Evolutionary conservation across 2,888 invertebrate genomes (phyloP), one percentile per base, ranked within the genome.

Genomic region (Drosophila stalkeri): DNA sequence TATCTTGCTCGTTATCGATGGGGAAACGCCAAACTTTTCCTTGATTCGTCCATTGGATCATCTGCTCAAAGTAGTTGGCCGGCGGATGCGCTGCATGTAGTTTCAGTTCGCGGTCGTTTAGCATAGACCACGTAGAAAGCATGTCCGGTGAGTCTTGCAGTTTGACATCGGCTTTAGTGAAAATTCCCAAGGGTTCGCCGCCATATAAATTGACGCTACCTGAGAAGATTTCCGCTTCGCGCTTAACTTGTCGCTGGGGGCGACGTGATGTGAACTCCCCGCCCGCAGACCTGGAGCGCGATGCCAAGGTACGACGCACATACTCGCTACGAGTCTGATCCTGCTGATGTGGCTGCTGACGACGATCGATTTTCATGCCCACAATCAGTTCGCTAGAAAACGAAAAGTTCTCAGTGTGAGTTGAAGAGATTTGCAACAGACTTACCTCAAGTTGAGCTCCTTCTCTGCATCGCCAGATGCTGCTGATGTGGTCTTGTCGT

Each of bases 11-110:
- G 94, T 99, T 99, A 92, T 99, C 95, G 74, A 99, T 98, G 2
- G 99, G 99, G 92, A 99, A 99, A 79, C 96, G 95, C 99, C 99
- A 99, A 16, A 99, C 93, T 93, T 98, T 99, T 47, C 98, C 98
- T 92, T 98, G 96, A 64, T 98, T 96, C 0, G 99, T 99, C 99
- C 98, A 99, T 60, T 95, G 92, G 54, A 97, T 96, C 96, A 98
- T 96, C 93, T 99, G 98, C 92, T 99, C 97, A 92, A 97, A 99
- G 90, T 96, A 96, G 94, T 99, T 99, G 11, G 94, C 92, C 0
- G 98, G 98, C 0, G 97, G 96, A 91, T 96, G 96, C 0, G 95
- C 94, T 0, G 95, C 94, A 0, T 95, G 93, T 62, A 96, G 82
- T 72, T 95, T 94, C n/a, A 97, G 89, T 89, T 97, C 96, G 23